A percentile compares a stretch with the other conserved stretches of the same genome.
Evolutionary conservation across 2,888 invertebrate species (phyloP).

Genomic region (Morpho deidamia): DNA sequence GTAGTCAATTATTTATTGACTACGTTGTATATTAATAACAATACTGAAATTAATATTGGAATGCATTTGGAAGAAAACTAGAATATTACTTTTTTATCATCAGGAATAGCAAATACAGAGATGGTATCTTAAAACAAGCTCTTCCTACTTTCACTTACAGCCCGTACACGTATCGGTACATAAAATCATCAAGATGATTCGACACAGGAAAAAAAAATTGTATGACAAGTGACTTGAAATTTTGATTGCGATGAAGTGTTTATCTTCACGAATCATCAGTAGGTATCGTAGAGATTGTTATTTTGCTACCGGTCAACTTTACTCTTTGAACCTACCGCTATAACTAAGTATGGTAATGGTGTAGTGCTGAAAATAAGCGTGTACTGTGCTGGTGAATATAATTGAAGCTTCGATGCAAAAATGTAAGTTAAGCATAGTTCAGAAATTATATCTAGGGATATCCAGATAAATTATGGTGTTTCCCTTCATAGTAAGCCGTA

Average conservation of each 20-base stretch:
- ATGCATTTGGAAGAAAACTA: background rate
- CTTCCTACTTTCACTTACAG: conserved; percentile 10
- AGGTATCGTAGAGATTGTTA: background rate
- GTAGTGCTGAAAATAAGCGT: too few relatives aligned
- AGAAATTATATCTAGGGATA: too few relatives aligned
- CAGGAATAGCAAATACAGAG: conserved; percentile 6
- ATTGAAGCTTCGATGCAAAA: too few relatives aligned
- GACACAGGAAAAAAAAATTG: background rate
- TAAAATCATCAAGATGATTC: conserved; percentile 4
- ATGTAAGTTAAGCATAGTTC: too few relatives aligned
- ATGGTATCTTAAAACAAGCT: conserved; percentile 7
- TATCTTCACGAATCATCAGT: background rate
- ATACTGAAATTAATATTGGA: too few relatives aligned
- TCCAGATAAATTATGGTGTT: too few relatives aligned
- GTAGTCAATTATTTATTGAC: too few relatives aligned
- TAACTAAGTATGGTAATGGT: too few relatives aligned
- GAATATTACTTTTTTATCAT: background rate
- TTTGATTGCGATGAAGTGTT: background rate
- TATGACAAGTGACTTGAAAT: conserved; percentile 1
- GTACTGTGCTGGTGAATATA: too few relatives aligned
- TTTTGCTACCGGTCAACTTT: background rate
- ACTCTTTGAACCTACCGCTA: background rate
- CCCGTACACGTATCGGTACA: conserved; percentile 2
- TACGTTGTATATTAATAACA: too few relatives aligned
- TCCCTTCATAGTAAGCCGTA: too few relatives aligned